A percentile compares a stretch with the other conserved stretches of the same genome.
Conservation (phyloP, 2,888 invertebrate genomes). For the Lordiphosa fenestrarum region DNA sequence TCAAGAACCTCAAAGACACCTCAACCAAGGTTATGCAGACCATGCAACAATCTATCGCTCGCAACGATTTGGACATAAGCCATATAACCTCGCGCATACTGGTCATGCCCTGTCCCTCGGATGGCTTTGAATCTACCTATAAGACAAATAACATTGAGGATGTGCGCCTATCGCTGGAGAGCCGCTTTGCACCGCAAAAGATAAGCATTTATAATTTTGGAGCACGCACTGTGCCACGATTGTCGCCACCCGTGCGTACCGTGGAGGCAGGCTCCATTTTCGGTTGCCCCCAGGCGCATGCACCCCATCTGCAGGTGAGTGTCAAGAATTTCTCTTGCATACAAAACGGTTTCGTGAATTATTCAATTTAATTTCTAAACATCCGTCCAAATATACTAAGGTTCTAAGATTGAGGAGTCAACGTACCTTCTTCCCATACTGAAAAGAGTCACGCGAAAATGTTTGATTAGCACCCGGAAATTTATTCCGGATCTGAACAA, state of each 20-base stretch:
- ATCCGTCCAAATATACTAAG: too few species aligned
- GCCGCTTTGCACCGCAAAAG: slow-evolving; percentile 86
- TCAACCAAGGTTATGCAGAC: slow-evolving; percentile 98
- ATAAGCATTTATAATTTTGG: slow-evolving; percentile 93
- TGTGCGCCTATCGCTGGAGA: slow-evolving; percentile 89
- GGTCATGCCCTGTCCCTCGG: slow-evolving; percentile 97
- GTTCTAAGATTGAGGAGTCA: too few species aligned
- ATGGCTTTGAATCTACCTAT: slow-evolving; percentile 95
- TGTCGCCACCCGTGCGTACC: slow-evolving; percentile 83
- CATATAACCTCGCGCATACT: slow-evolving; percentile 94
- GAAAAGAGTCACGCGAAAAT: too few species aligned
- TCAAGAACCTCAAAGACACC: slow-evolving; percentile 97
- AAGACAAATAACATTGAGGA: slow-evolving; percentile 96
- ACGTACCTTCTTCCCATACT: too few species aligned
- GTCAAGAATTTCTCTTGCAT: too few species aligned
- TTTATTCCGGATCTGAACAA: too few species aligned
- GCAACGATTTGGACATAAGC: slow-evolving; percentile 93
- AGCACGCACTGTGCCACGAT: slow-evolving; percentile 75
- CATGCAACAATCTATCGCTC: slow-evolving; percentile 94
- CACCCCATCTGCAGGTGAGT: slow-evolving; percentile 86
- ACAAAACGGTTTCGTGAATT: too few species aligned
- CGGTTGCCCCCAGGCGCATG: slow-evolving; percentile 84
- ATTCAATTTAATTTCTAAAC: too few species aligned
- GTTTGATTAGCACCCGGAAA: too few species aligned
- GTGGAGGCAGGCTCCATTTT: slow-evolving; percentile 85